Conservation (phyloP, 2,797 vertebrate genomes). For the Lates japonicus region DNA sequence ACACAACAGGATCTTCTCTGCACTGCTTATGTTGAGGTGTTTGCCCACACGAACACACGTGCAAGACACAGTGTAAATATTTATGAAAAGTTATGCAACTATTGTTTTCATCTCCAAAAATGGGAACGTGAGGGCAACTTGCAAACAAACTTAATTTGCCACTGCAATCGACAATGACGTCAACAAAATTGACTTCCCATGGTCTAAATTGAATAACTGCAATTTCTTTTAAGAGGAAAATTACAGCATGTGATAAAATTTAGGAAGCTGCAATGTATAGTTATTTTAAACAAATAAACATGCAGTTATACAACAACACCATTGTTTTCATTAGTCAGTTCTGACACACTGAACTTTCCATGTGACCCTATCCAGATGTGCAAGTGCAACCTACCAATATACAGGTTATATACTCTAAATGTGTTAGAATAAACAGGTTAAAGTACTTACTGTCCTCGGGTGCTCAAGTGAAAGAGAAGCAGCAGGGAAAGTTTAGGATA, state of each 20-base stretch:
- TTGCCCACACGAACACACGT: slow-evolving; percentile 22
- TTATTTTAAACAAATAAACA: background rate
- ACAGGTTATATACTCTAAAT: background rate
- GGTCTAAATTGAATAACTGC: background rate
- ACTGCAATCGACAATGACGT: background rate
- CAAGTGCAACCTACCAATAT: no score
- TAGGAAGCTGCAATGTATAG: background rate
- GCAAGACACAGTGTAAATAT: background rate
- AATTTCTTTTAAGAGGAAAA: background rate
- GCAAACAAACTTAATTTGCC: slow-evolving; percentile 1
- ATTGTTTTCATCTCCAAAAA: slow-evolving; percentile 20
- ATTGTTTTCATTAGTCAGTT: background rate
- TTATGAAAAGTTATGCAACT: background rate
- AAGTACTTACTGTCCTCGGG: background rate
- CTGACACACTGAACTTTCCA: background rate
- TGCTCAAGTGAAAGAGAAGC: background rate
- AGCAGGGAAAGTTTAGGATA: background rate
- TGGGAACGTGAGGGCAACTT: background rate
- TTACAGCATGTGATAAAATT: background rate
- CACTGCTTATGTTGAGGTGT: background rate
- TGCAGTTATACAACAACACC: background rate
- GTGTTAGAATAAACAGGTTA: background rate
- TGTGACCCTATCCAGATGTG: background rate
- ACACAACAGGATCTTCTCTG: slow-evolving; percentile 52
- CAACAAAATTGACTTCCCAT: background rate